These are phyloP conservation scores for Leptarthrus brevirostris DNA, from an alignment of 2,888 invertebrate species.

Conservation along the genomic window DNA sequence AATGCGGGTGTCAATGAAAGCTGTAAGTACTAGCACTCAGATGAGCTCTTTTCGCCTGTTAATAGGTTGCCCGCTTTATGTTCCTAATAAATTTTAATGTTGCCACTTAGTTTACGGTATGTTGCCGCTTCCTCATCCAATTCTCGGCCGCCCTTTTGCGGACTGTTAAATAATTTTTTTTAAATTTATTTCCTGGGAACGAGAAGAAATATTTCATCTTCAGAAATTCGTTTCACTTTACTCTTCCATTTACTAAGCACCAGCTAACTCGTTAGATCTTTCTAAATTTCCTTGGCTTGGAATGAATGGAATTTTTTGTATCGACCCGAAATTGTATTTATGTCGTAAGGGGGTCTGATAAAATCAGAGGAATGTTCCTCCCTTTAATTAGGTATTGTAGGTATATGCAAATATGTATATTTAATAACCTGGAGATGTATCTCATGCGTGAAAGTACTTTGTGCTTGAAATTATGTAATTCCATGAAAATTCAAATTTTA, in stretches of 20 bases:
- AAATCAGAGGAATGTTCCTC: neutral
- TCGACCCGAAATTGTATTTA: conserved; percentile 24
- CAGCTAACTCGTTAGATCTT: conserved; percentile 19
- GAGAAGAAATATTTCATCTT: conserved; percentile 19
- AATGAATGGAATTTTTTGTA: conserved; percentile 25
- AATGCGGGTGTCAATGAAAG: conserved; percentile 39
- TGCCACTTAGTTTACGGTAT: conserved; percentile 38
- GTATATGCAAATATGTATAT: too few relatives aligned
- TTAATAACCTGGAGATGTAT: too few relatives aligned
- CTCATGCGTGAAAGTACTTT: too few relatives aligned
- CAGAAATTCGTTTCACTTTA: conserved; percentile 21
- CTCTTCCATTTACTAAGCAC: conserved; percentile 10
- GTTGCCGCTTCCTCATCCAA: conserved; percentile 5
- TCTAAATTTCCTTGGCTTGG: neutral
- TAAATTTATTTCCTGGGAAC: conserved; percentile 21
- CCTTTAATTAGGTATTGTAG: too few relatives aligned
- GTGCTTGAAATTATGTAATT: too few relatives aligned
- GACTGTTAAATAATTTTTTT: conserved; percentile 8
- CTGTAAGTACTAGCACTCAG: neutral
- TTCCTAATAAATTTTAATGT: conserved; percentile 39
- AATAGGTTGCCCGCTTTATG: conserved; percentile 39
- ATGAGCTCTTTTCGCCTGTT: conserved; percentile 19
- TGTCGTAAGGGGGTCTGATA: neutral
- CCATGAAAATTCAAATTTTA: too few relatives aligned
- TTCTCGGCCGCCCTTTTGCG: conserved; percentile 11